A percentile compares a stretch with the other conserved stretches of the same genome.
Conservation (phyloP, 2,888 invertebrate species). For the Strigamia transsilvanica region DNA sequence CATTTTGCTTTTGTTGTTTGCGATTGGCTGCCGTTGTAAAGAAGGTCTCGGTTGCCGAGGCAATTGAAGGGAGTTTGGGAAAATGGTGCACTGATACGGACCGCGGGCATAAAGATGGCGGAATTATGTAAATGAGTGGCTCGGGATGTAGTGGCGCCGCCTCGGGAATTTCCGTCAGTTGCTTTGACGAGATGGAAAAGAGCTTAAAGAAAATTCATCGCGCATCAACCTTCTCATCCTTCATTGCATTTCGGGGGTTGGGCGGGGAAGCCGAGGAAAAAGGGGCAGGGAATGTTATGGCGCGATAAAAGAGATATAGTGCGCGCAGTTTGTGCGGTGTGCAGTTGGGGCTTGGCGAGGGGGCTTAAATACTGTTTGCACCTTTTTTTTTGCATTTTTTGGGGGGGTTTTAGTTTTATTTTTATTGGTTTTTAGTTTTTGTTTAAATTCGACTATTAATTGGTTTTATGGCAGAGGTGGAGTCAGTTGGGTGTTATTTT, state of each 20-base stretch:
- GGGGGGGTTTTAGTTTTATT: neutral
- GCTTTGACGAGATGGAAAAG: conserved; percentile 30
- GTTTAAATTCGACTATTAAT: neutral
- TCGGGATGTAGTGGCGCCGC: conserved; percentile 26
- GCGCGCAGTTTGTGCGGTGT: neutral
- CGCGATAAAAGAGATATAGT: conserved; percentile 16
- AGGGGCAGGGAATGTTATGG: neutral
- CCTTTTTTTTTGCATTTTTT: neutral
- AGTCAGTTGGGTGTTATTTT: neutral
- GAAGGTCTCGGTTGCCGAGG: conserved; percentile 30
- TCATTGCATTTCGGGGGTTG: conserved; percentile 9
- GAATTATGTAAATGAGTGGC: conserved; percentile 21
- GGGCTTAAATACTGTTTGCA: conserved; percentile 11
- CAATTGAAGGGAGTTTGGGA: conserved; percentile 26
- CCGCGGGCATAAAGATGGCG: conserved; percentile 30
- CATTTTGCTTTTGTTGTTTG: conserved; percentile 30
- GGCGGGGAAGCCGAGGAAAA: neutral
- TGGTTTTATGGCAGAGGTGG: neutral
- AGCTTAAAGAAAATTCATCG: conserved; percentile 26
- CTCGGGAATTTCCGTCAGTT: conserved; percentile 30
- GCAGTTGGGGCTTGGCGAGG: neutral
- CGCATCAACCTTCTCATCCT: conserved; percentile 30
- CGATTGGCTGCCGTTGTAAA: conserved; percentile 22
- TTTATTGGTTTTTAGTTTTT: neutral
- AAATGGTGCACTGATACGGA: conserved; percentile 30